phyloP scores from a whole-genome alignment of 2,888 invertebrate genomes.

The Ceratothoa steindachneri region DNA sequence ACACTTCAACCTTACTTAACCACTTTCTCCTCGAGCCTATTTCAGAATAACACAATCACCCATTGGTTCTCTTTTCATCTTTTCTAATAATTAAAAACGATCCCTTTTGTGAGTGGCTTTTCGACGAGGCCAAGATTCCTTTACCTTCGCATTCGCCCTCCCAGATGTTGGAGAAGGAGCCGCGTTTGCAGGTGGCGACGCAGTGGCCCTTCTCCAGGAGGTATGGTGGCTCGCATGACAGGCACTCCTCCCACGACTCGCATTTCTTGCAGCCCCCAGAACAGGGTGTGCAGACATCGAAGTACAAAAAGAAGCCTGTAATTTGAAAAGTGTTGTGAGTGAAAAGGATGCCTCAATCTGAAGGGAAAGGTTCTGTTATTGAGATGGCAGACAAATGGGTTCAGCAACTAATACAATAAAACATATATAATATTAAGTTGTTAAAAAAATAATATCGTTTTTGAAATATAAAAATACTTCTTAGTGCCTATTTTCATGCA shows the following conservation, averaged over 20 bases:
- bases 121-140: not conserved
- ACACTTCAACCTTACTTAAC: too few relatives aligned
- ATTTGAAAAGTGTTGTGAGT: not conserved
- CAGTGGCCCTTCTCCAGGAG: conserved; percentile 33
- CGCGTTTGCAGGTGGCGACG: conserved; percentile 28
- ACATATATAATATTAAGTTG: not conserved
- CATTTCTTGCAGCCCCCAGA: conserved; percentile 35
- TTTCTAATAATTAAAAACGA: too few relatives aligned
- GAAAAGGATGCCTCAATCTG: not conserved
- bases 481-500: too few relatives aligned
- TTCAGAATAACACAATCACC: too few relatives aligned
- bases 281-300: conserved; percentile 23
- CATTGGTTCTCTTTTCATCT: too few relatives aligned
- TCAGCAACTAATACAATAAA: not conserved
- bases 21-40: too few relatives aligned
- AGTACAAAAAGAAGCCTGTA: conserved; percentile 20
- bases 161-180: conserved; percentile 41
- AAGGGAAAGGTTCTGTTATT: not conserved
- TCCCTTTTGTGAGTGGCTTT: too few relatives aligned
- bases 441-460: too few relatives aligned
- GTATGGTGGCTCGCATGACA: conserved; percentile 30
- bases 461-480: too few relatives aligned
- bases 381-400: not conserved
- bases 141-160: conserved; percentile 36
- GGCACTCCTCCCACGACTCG: conserved; percentile 18